Percentiles rank a stretch among this genome's conserved stretches.
Conservation (phyloP, 2,797 vertebrate species). For the Antrozous pallidus region DNA sequence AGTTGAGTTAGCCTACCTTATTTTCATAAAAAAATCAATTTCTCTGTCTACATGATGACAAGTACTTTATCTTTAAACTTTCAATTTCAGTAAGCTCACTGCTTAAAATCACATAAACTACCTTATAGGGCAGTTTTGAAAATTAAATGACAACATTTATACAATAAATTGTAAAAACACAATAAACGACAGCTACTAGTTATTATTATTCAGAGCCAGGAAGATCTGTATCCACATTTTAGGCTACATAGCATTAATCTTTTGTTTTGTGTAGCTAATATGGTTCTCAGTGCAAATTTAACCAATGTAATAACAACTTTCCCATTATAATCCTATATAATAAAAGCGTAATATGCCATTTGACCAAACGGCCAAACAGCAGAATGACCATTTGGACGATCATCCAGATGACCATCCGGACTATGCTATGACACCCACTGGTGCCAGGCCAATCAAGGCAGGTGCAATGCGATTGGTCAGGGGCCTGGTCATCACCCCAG, state of each 20-base stretch:
- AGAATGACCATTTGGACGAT: no score
- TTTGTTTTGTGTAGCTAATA: not conserved
- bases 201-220: not conserved
- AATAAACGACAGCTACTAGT: not conserved
- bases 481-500: no score
- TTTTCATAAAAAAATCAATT: slow-evolving; percentile 20
- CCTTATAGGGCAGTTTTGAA: not conserved
- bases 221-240: not conserved
- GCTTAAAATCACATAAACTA: not conserved
- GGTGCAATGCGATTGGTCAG: no score
- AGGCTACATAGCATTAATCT: not conserved
- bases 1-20: not conserved
- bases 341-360: no score
- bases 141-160: not conserved
- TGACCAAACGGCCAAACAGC: no score
- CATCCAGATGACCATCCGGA: no score
- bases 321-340: not conserved
- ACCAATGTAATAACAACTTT: not conserved
- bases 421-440: no score
- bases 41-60: not conserved
- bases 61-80: not conserved
- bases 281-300: not conserved
- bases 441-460: no score
- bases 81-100: not conserved
- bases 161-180: not conserved